Conservation (phyloP, 2,888 invertebrate species). For the Macrosoma leucophasiata region DNA sequence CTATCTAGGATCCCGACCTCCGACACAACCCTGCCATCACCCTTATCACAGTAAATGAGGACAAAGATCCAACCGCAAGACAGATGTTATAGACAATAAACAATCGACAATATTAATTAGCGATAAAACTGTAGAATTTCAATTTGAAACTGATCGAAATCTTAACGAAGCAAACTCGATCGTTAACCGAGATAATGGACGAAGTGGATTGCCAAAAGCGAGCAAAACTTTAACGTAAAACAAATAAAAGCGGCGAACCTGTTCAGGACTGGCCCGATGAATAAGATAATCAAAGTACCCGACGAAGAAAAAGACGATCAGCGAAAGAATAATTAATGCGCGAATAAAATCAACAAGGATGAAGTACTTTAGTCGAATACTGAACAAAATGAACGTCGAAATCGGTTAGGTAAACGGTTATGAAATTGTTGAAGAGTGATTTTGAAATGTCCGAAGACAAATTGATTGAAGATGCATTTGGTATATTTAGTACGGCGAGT, state of each 20-base stretch:
- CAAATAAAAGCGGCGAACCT: conserved; percentile 70
- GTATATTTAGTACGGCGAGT: conserved; percentile 36
- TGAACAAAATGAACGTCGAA: neutral
- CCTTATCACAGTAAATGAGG: conserved; percentile 66
- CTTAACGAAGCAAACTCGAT: conserved; percentile 64
- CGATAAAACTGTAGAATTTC: conserved; percentile 49
- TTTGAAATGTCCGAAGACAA: conserved; percentile 51
- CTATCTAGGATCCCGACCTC: conserved; percentile 63
- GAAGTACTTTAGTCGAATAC: neutral
- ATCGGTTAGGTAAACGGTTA: conserved; percentile 34
- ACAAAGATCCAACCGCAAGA: conserved; percentile 53
- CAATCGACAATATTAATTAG: conserved; percentile 43
- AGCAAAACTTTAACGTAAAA: conserved; percentile 69
- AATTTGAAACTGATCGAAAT: conserved; percentile 61
- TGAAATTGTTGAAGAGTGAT: conserved; percentile 46
- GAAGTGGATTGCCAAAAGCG: conserved; percentile 63
- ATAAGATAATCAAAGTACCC: conserved; percentile 69
- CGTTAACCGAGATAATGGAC: conserved; percentile 67
- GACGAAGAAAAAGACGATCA: conserved; percentile 30
- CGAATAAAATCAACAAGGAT: too few species aligned
- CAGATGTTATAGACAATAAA: conserved; percentile 51
- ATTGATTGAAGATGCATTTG: conserved; percentile 50
- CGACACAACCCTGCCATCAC: conserved; percentile 54
- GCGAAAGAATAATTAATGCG: neutral
- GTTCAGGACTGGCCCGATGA: conserved; percentile 49